phyloP scores from a whole-genome alignment of 2,797 vertebrate species.

The Neostethus bicornis region DNA sequence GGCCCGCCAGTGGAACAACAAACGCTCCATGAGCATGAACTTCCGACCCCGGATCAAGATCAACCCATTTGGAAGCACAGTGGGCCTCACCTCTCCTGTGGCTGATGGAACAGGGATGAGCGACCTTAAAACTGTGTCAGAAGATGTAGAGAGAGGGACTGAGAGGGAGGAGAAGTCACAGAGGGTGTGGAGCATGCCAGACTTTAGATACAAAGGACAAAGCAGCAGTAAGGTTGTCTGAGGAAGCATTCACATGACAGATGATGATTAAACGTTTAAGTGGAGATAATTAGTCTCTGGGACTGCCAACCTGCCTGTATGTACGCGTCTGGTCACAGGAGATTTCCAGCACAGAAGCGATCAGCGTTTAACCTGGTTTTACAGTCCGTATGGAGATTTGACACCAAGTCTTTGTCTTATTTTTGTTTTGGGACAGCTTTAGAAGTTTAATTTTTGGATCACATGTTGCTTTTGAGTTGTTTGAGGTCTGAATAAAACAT shows the following conservation, averaged over 20 bases:
- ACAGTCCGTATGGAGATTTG: not conserved
- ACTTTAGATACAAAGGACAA: conserved; percentile 83
- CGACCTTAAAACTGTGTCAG: conserved; percentile 89
- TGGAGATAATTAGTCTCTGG: conserved; percentile 8
- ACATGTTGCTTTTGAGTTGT: conserved; percentile 19
- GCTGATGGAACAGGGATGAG: conserved; percentile 72
- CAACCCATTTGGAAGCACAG: conserved; percentile 89
- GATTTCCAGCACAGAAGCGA: conserved; percentile 17
- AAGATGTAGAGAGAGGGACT: conserved; percentile 87
- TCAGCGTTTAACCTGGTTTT: conserved; percentile 20
- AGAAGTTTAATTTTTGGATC: conserved; percentile 1
- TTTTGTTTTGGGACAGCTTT: conserved; percentile 4
- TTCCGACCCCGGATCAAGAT: conserved; percentile 90
- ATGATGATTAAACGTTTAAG: not conserved
- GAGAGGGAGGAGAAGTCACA: conserved; percentile 69
- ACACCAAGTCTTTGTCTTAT: not conserved
- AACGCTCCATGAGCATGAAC: conserved; percentile 82
- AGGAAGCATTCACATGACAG: conserved; percentile 14
- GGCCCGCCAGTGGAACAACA: conserved; percentile 90
- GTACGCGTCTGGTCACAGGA: conserved; percentile 2
- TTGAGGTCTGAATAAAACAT: conserved; percentile 7
- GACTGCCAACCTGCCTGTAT: conserved; percentile 12
- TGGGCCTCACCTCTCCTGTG: conserved; percentile 84
- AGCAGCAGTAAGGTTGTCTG: conserved; percentile 62
- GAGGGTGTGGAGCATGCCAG: conserved; percentile 93